phyloP scores from a whole-genome alignment of 2,797 vertebrate species.

The Microctenopoma lineatum region DNA sequence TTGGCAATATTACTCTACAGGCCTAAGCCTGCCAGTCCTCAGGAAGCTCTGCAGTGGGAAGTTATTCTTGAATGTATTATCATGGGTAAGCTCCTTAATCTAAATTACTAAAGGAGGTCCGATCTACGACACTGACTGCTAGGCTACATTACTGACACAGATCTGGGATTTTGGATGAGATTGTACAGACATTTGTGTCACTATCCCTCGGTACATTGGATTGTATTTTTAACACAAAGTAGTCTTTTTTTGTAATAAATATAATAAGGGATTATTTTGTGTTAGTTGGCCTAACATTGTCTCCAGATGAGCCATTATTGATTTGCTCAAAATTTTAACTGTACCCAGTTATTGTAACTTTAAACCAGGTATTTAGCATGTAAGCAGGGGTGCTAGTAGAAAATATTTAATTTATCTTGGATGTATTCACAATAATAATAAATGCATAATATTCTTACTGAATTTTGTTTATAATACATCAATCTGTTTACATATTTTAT shows the following conservation, averaged over 20 bases:
- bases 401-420: too few species aligned
- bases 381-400: not conserved
- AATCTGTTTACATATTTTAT: not conserved
- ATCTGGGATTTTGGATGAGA: conserved; percentile 37
- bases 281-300: not conserved
- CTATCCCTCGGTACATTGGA: conserved; percentile 4
- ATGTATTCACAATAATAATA: too few species aligned
- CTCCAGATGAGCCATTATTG: not conserved
- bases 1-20: conserved; percentile 45
- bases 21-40: conserved; percentile 48
- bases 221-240: conserved; percentile 23
- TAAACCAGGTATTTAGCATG: not conserved
- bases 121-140: conserved; percentile 55
- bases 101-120: conserved; percentile 74
- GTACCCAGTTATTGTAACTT: not conserved
- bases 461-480: not conserved
- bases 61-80: conserved; percentile 81
- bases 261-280: not conserved
- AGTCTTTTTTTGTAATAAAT: conserved; percentile 18
- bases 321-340: not conserved
- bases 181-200: conserved; percentile 35
- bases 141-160: conserved; percentile 46
- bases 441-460: too few species aligned
- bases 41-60: conserved; percentile 68
- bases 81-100: conserved; percentile 82